Evolutionary conservation across 2,797 vertebrate genomes (phyloP), one percentile per base, ranked within the genome.

Genomic region (Rousettus madagascariensis): DNA sequence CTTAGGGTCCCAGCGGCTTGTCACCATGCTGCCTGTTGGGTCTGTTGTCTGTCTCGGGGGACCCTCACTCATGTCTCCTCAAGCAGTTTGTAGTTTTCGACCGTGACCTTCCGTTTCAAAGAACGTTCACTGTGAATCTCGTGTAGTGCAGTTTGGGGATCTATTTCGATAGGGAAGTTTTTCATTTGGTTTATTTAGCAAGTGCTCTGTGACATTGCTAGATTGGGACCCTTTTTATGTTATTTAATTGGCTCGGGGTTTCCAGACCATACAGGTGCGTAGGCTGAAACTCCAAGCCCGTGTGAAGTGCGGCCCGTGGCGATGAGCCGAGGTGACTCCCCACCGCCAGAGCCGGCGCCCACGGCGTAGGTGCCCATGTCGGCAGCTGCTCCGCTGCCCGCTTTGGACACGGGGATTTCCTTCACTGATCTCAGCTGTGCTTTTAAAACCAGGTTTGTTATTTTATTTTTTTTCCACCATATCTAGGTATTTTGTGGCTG

Each of bases 401-500:
- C 20, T 30, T 71, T 41, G 41, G 46, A 43, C 59, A 69, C 71
- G 36, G 43, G 43, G 85, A 36, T 66, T 88, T 77, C 84, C 75
- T 87, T 78, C 28, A 33, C 51, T 61, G 71, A 90, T 84, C 82
- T 91, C 87, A 63, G 33, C 22, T n/a, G 3, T 20, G 17, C 43
- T 86, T 46, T 89, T 75, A 89, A 74, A 69, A n/a, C 59, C 24
- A 22, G n/a, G n/a, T 33, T 72, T 95, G 63, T 85, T 92, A 78
- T 92, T 71, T 79, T 46, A 12, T 46, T 46, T 46, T 46, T 80
- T 86, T n/a, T 41, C 43, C 8, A 6, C 63, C 72, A 66, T 43
- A 59, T 85, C 77, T 72, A 51, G 61, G 53, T 82, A 36, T 90
- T 95, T 90, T 92, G 94, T 72, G 95, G 80, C 53, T 3, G 22